A percentile compares a stretch with the other conserved stretches of the same genome.
phyloP scores from a whole-genome alignment of 2,113 vertebrate genomes.

The Protobothrops flavoviridis region DNA sequence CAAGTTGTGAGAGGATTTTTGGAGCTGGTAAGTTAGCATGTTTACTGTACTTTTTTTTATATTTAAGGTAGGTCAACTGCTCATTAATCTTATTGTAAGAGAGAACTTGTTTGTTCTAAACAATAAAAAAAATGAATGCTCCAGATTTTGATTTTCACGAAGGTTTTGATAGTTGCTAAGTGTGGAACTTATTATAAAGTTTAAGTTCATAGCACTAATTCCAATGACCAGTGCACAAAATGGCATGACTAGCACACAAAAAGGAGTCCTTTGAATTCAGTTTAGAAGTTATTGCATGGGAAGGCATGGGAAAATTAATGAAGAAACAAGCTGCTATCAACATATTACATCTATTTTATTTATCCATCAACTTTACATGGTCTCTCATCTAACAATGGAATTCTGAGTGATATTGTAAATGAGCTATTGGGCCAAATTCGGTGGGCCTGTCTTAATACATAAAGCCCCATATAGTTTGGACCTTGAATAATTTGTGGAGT shows the following conservation, averaged over 20 bases:
- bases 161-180: slow-evolving; percentile 28
- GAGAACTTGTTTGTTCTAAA: slow-evolving; percentile 21
- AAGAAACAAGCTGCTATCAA: neutral
- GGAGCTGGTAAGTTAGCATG: slow-evolving; percentile 82
- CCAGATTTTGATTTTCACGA: slow-evolving; percentile 43
- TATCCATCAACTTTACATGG: neutral
- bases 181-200: slow-evolving; percentile 26
- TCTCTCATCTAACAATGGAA: neutral
- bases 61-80: neutral
- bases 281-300: neutral
- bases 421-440: neutral
- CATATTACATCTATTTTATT: neutral
- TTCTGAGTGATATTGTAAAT: neutral
- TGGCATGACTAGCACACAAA: neutral
- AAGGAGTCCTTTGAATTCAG: neutral
- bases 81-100: slow-evolving; percentile 14
- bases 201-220: neutral
- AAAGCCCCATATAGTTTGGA: neutral
- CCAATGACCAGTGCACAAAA: neutral
- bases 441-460: neutral
- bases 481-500: neutral
- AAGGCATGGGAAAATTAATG: neutral
- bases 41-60: neutral
- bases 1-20: slow-evolving; percentile 91
- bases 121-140: slow-evolving; percentile 7